A percentile compares a stretch with the other conserved stretches of the same genome.
These are phyloP conservation scores for Aporophyla lueneburgensis DNA, from an alignment of 2,888 invertebrate species.

Conservation along the genomic window DNA sequence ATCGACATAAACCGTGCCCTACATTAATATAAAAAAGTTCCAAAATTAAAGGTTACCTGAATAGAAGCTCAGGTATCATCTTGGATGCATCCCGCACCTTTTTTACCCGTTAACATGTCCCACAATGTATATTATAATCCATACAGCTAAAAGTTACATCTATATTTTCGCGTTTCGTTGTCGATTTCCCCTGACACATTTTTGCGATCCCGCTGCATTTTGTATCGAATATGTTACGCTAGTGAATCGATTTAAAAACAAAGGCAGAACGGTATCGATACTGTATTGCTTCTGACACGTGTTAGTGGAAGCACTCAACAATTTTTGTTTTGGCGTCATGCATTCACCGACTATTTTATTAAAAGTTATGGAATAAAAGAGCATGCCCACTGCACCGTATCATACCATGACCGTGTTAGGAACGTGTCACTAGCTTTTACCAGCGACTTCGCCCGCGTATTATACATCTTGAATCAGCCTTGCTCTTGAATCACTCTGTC, in stretches of 20 bases:
- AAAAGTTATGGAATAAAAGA: conserved; percentile 4
- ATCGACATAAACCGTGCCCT: too few relatives aligned
- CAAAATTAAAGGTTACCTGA: too few relatives aligned
- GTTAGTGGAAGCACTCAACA: conserved; percentile 45
- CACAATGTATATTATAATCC: neutral
- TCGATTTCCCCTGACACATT: conserved; percentile 49
- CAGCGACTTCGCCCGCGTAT: too few relatives aligned
- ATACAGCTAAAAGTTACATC: conserved; percentile 2
- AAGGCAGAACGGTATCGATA: conserved; percentile 47
- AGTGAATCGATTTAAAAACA: conserved; percentile 59
- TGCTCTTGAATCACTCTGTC: too few relatives aligned
- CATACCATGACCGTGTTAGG: too few relatives aligned
- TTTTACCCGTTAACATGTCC: too few relatives aligned
- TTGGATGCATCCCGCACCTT: too few relatives aligned
- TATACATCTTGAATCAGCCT: too few relatives aligned
- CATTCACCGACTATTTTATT: conserved; percentile 10
- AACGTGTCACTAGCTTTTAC: too few relatives aligned
- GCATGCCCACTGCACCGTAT: too few relatives aligned
- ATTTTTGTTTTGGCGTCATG: conserved; percentile 17
- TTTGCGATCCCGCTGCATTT: conserved; percentile 53
- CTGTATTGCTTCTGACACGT: conserved; percentile 49
- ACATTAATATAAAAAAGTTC: too few relatives aligned
- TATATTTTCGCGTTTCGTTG: conserved; percentile 12
- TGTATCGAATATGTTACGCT: conserved; percentile 50
- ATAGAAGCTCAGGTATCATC: too few relatives aligned